Percentiles rank a stretch among this genome's conserved stretches.
Evolutionary conservation across 2,113 vertebrate species (phyloP).

Genomic region (Apodemus sylvaticus): DNA sequence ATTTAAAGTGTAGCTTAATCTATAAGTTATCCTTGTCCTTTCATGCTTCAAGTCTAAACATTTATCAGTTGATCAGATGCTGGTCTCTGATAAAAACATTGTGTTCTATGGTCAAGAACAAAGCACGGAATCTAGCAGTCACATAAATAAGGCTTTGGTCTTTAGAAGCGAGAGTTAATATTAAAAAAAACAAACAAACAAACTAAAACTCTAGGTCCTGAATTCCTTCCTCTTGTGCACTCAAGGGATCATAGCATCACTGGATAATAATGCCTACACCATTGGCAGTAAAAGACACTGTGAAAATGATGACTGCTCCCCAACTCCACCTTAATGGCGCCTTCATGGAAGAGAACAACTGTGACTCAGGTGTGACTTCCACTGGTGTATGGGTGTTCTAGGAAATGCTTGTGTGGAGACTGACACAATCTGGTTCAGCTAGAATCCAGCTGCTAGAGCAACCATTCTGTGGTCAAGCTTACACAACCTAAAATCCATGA

Average conservation of each 20-base stretch:
- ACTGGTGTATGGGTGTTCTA: too few relatives aligned
- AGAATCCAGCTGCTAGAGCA: neutral
- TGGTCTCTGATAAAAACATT: neutral
- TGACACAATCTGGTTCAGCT: neutral
- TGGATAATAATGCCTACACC: neutral
- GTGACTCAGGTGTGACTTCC: neutral
- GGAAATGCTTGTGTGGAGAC: fast-evolving
- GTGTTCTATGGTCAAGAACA: neutral
- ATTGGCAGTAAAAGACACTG: neutral
- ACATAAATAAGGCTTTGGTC: neutral
- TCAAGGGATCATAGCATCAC: neutral
- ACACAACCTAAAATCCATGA: neutral
- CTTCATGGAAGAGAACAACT: neutral
- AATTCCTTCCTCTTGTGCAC: neutral
- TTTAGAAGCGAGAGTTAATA: slow-evolving; percentile 24
- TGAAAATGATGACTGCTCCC: neutral
- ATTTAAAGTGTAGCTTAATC: neutral
- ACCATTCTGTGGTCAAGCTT: neutral
- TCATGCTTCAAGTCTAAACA: neutral
- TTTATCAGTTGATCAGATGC: neutral
- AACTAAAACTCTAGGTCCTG: neutral
- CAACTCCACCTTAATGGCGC: neutral
- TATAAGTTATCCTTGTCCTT: neutral
- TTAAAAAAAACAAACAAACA: neutral
- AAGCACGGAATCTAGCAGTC: neutral